Evolutionary conservation across 2,113 vertebrate species (phyloP), one percentile per base, ranked within the genome.

Genomic region (Argyrosomus japonicus): DNA sequence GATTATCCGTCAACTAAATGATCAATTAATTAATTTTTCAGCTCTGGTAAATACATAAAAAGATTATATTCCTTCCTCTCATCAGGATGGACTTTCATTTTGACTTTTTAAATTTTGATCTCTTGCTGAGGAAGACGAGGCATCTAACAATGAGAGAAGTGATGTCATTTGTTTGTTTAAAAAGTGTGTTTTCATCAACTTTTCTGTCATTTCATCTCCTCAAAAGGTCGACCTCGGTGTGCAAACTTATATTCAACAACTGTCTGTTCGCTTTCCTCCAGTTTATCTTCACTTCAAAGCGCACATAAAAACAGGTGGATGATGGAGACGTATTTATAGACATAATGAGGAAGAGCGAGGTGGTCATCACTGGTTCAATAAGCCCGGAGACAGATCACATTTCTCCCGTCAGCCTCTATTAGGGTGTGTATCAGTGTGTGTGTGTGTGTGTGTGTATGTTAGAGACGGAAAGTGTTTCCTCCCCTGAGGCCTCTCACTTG

Each of bases 401-500:
- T 90, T 83, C 90, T 79, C 81, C 84, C 83, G 64, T 68, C 77
- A 76, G 82, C 75, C 76, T 19, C 79, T 71, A 77, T 88, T 65
- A 80, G 79, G 27, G 71, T 77, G 68, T 82, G 86, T 83, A 78
- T 90, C 54, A 58, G 71, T 67, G 60, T 80, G 79, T 81, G 65
- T 72, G 86, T 62, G 76, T 43, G 63, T 72, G 56, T 71, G 78
- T 86, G 87, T 83, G 90, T 87, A 21, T 74, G 77, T 79, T 68
- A 79, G 82, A 82, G 77, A 85, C 84, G 81, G 85, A 90, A 82
- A 87, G 83, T 88, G 89, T 92, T 92, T 93, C 91, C 84, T 90
- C 91, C 89, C 91, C 81, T 1, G 84, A 89, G 91, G 89, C 91
- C 87, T 89, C 88, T 88, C 90, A 90, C 89, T 93, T 92, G 87